Conservation (phyloP, 1,140 invertebrate genomes). For the Helicoverpa zea region DNA sequence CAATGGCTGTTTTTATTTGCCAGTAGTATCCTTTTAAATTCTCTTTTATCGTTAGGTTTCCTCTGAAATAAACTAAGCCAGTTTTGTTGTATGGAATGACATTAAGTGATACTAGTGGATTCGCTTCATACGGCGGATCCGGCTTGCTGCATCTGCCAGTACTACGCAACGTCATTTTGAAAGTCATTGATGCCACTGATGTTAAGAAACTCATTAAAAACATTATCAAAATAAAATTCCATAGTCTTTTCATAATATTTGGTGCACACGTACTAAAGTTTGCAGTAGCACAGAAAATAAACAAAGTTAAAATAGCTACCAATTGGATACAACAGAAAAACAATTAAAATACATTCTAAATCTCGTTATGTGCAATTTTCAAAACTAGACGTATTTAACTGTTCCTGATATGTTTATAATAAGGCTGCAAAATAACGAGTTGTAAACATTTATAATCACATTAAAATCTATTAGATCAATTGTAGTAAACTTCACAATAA, state of each 20-base stretch:
- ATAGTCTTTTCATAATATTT: conserved; percentile 23
- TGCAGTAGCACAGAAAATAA: background rate
- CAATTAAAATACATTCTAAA: conserved; percentile 36
- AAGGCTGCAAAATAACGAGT: background rate
- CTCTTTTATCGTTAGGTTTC: conserved; percentile 27
- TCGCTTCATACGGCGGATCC: conserved; percentile 15
- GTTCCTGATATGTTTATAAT: conserved; percentile 12
- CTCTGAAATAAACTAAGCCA: conserved; percentile 33
- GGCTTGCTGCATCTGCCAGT: conserved; percentile 3
- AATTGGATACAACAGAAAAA: background rate
- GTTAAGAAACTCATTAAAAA: background rate
- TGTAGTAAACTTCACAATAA: background rate
- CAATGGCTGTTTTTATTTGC: conserved; percentile 25
- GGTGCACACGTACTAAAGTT: conserved; percentile 12
- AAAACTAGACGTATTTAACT: background rate
- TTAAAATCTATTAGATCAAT: background rate
- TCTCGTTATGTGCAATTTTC: conserved; percentile 15
- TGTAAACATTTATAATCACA: conserved; percentile 8
- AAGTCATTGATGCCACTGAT: conserved; percentile 11
- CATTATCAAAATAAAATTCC: conserved; percentile 29
- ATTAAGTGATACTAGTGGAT: background rate
- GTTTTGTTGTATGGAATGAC: conserved; percentile 25
- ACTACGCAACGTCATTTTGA: conserved; percentile 21
- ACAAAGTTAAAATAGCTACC: background rate
- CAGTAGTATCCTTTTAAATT: conserved; percentile 37